A percentile compares a stretch with the other conserved stretches of the same genome.
phyloP scores from a whole-genome alignment of 2,113 vertebrate species.

The Cettia cetti region DNA sequence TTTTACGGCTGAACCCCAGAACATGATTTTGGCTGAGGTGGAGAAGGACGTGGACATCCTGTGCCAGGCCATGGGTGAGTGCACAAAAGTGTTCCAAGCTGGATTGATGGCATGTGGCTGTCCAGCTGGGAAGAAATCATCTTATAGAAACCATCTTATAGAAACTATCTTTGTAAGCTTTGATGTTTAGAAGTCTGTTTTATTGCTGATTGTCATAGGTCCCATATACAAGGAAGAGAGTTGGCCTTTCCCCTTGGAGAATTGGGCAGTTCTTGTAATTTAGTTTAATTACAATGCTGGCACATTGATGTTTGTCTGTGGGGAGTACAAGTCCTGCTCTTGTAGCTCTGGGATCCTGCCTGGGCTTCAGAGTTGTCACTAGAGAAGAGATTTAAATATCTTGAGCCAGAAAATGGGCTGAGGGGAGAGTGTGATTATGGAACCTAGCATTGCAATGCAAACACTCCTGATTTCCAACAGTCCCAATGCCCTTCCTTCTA shows the following conservation, averaged over 20 bases:
- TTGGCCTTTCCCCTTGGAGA: background rate
- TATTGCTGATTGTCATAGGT: background rate
- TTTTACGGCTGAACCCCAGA: constrained; percentile 80
- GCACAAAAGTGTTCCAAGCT: rapidly evolving
- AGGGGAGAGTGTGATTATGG: background rate
- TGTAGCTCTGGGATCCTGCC: background rate
- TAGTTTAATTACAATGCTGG: background rate
- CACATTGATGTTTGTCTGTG: rapidly evolving
- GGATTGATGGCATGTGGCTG: rapidly evolving
- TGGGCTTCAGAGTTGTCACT: background rate
- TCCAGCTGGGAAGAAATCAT: background rate
- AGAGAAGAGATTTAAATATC: background rate
- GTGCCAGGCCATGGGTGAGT: constrained; percentile 87
- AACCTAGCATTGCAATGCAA: background rate
- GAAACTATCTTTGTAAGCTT: background rate
- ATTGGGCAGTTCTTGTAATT: background rate
- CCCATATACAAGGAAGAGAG: background rate
- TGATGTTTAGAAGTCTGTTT: background rate
- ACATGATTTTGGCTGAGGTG: constrained; percentile 77
- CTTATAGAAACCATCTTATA: rapidly evolving
- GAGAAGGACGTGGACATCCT: constrained; percentile 84
- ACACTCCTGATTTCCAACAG: background rate
- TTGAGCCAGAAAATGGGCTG: background rate
- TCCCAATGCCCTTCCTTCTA: background rate
- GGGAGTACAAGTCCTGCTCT: background rate